A percentile compares a stretch with the other conserved stretches of the same genome.
These are phyloP conservation scores for Orthosia gracilis DNA, from an alignment of 2,888 invertebrate genomes.

Conservation along the genomic window DNA sequence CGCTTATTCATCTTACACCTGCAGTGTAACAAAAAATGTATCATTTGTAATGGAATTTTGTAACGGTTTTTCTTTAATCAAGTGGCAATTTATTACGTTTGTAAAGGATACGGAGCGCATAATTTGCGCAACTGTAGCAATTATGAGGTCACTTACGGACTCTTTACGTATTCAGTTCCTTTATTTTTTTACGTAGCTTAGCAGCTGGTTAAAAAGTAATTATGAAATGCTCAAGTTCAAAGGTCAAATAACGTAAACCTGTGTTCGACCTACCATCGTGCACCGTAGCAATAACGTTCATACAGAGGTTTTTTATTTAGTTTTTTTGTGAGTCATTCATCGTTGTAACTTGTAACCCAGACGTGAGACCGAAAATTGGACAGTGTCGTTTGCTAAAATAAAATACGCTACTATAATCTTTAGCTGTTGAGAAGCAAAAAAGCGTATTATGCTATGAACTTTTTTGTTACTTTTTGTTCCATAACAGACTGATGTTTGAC, in stretches of 20 bases:
- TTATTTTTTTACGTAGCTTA: constrained; percentile 9
- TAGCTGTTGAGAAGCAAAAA: constrained; percentile 35
- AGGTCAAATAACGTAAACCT: constrained; percentile 44
- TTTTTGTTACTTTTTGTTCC: constrained; percentile 28
- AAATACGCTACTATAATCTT: constrained; percentile 41
- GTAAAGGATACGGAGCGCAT: constrained; percentile 1
- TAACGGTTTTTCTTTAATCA: constrained; percentile 7
- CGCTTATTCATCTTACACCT: constrained; percentile 31
- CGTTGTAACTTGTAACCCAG: constrained; percentile 47
- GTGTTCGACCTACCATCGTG: constrained; percentile 11
- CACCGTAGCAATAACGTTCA: constrained; percentile 36
- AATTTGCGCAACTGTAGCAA: constrained; percentile 20
- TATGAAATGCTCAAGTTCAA: constrained; percentile 47
- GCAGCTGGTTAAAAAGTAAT: constrained; percentile 21
- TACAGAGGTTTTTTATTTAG: constrained; percentile 38
- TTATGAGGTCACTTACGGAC: neutral
- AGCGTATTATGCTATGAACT: constrained; percentile 35
- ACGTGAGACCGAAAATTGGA: constrained; percentile 43
- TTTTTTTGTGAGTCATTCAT: constrained; percentile 62
- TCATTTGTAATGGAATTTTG: constrained; percentile 10
- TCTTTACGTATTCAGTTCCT: constrained; percentile 15
- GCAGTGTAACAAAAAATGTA: constrained; percentile 7
- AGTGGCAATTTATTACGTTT: constrained; percentile 6
- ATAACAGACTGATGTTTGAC: constrained; percentile 41
- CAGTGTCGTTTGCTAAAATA: constrained; percentile 53